phyloP scores from a whole-genome alignment of 2,113 vertebrate species.

The Danio rerio region DNA sequence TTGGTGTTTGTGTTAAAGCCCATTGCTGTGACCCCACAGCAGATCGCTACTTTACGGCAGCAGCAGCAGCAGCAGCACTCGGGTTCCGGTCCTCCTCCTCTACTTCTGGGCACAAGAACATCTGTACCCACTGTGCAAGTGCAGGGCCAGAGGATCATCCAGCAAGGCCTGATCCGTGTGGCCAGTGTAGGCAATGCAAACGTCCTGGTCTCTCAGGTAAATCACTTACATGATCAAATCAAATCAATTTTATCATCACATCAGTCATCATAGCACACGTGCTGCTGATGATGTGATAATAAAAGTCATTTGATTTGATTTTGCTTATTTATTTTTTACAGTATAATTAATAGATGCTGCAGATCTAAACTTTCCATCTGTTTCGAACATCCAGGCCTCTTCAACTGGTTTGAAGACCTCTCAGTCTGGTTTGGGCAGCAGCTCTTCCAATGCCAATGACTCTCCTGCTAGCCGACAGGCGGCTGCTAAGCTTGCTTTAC shows the following conservation, averaged over 20 bases:
- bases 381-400: constrained; percentile 77
- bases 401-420: constrained; percentile 85
- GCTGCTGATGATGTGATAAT: too few relatives aligned
- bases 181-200: constrained; percentile 91
- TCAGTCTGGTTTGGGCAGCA: constrained; percentile 70
- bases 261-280: too few relatives aligned
- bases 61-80: constrained; percentile 86
- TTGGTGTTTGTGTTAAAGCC: constrained; percentile 66
- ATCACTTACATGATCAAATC: too few relatives aligned
- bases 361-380: not conserved
- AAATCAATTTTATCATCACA: too few relatives aligned
- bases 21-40: constrained; percentile 84
- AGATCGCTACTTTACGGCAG: constrained; percentile 91
- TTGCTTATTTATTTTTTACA: not conserved
- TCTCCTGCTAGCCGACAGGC: constrained; percentile 93
- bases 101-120: constrained; percentile 89
- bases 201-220: constrained; percentile 87
- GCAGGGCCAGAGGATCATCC: constrained; percentile 96
- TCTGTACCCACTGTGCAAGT: constrained; percentile 93
- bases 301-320: too few relatives aligned
- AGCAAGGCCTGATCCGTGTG: constrained; percentile 95
- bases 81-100: constrained; percentile 89
- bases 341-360: not conserved
- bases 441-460: constrained; percentile 77
- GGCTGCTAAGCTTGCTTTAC: constrained; percentile 90